A percentile compares a stretch with the other conserved stretches of the same genome.
Conservation (phyloP, 1,140 invertebrate genomes). For the Andricus grossulariae region DNA sequence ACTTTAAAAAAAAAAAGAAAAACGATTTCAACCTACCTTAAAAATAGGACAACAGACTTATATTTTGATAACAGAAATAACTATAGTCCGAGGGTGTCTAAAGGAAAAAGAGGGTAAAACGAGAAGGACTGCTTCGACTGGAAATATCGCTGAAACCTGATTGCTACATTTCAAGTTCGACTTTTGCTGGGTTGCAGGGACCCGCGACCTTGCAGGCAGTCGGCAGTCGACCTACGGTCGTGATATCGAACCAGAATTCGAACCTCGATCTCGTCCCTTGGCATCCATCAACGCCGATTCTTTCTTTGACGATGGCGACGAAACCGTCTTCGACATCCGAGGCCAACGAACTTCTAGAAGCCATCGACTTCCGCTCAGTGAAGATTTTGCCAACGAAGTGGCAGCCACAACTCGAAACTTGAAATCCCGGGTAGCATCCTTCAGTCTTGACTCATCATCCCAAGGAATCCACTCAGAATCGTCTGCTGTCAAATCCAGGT, state of each 20-base stretch:
- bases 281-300: constrained; percentile 46
- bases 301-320: constrained; percentile 64
- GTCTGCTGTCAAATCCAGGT: constrained; percentile 10
- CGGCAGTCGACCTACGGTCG: constrained; percentile 62
- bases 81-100: too few relatives aligned
- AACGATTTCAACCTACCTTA: too few relatives aligned
- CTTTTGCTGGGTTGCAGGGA: constrained; percentile 69
- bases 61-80: too few relatives aligned
- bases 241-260: constrained; percentile 69
- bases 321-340: constrained; percentile 72
- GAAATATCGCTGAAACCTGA: too few relatives aligned
- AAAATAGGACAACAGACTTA: too few relatives aligned
- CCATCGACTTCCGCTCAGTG: constrained; percentile 49
- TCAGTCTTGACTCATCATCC: constrained; percentile 39
- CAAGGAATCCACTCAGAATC: not conserved
- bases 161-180: constrained; percentile 8
- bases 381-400: constrained; percentile 68
- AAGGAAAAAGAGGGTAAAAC: too few relatives aligned
- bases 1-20: too few relatives aligned
- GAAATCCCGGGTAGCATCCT: constrained; percentile 56
- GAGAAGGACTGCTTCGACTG: too few relatives aligned
- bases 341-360: constrained; percentile 66
- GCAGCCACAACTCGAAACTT: constrained; percentile 63
- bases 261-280: constrained; percentile 53
- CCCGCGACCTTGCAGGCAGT: constrained; percentile 69